Evolutionary conservation across 2,797 vertebrate genomes (phyloP).

Genomic region (Brachyalestes nurse): DNA sequence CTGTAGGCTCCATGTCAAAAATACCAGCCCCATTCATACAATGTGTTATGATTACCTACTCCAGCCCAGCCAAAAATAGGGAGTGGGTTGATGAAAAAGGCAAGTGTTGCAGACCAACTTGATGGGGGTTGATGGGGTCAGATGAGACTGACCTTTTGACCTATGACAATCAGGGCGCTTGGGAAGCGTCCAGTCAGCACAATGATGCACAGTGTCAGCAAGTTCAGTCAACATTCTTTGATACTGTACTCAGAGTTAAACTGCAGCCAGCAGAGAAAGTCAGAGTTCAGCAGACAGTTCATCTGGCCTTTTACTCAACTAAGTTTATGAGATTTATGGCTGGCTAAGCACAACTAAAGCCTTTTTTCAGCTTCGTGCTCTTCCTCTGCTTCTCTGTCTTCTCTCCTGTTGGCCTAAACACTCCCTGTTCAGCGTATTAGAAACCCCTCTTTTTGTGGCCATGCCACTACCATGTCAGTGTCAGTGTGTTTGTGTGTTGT

Average conservation of each 20-base stretch:
- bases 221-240: constrained; percentile 7
- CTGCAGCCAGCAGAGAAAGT: background rate
- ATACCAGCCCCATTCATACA: constrained; percentile 2
- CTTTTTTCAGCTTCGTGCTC: constrained; percentile 37
- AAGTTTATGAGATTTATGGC: constrained; percentile 6
- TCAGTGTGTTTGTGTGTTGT: no score
- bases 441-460: background rate
- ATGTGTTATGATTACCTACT: background rate
- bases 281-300: background rate
- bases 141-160: background rate
- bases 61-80: background rate
- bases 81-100: constrained; percentile 8
- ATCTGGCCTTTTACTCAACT: constrained; percentile 3
- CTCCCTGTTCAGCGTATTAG: constrained; percentile 1
- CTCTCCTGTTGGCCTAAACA: constrained; percentile 40
- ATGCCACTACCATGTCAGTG: no score
- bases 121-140: no score
- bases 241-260: constrained; percentile 2
- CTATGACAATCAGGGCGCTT: background rate
- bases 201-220: background rate
- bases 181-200: constrained; percentile 3
- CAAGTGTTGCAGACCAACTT: background rate
- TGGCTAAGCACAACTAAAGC: background rate
- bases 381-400: constrained; percentile 10
- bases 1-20: background rate